Evolutionary conservation across 1,140 invertebrate species (phyloP).

Genomic region (Ptiloglossa arizonensis): DNA sequence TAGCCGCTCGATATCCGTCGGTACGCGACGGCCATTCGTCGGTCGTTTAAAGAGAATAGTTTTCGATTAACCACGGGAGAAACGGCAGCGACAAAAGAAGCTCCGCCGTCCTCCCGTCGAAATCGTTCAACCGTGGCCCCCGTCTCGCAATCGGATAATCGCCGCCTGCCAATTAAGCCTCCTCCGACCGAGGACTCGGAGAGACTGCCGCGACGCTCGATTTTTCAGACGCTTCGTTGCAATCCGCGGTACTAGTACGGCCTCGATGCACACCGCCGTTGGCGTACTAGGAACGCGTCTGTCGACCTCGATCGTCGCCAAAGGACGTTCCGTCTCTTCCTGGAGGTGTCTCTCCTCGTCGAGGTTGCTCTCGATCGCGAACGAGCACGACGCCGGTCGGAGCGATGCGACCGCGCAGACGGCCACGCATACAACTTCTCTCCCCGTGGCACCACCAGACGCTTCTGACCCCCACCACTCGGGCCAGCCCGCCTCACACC

Average conservation of each 20-base stretch:
- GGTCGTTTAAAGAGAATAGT: slow-evolving; percentile 30
- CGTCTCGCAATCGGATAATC: slow-evolving; percentile 42
- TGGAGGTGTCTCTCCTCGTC: slow-evolving; percentile 14
- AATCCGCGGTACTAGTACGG: not conserved
- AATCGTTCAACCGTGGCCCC: slow-evolving; percentile 8
- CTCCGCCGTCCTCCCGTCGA: slow-evolving; percentile 2
- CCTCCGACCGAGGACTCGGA: not conserved
- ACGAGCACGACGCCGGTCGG: not conserved
- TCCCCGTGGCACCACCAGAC: slow-evolving; percentile 35
- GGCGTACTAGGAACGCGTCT: not conserved
- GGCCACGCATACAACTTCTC: slow-evolving; percentile 15
- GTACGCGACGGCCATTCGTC: not conserved
- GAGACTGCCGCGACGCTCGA: no score
- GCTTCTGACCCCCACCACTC: slow-evolving; percentile 15
- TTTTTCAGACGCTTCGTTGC: slow-evolving; percentile 9
- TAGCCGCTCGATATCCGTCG: slow-evolving; percentile 30
- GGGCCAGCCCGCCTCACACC: not conserved
- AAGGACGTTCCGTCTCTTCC: slow-evolving; percentile 21
- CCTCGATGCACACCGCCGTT: not conserved
- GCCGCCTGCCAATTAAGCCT: slow-evolving; percentile 24
- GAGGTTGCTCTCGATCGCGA: slow-evolving; percentile 39
- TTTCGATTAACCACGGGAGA: slow-evolving; percentile 27
- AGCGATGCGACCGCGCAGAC: slow-evolving; percentile 18
- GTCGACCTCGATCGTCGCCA: slow-evolving; percentile 14
- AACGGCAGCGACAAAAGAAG: slow-evolving; percentile 31